phyloP scores from a whole-genome alignment of 2,113 vertebrate species.

The Malurus cyaneus region DNA sequence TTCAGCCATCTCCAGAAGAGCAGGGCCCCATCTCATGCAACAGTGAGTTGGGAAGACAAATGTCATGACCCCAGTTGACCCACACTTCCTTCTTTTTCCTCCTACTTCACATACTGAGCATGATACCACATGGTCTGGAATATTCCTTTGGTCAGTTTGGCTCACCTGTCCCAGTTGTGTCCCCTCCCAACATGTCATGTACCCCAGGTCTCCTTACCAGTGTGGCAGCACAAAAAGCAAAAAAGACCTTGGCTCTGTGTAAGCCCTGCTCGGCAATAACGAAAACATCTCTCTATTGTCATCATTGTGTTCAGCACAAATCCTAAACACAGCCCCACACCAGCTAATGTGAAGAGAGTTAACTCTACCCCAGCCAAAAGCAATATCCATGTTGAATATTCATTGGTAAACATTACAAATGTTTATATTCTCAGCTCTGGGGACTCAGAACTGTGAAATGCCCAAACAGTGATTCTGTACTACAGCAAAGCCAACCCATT shows the following conservation, averaged over 20 bases:
- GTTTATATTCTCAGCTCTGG: neutral
- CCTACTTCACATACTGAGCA: neutral
- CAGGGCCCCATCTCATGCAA: accelerated
- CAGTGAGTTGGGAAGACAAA: neutral
- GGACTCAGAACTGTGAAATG: neutral
- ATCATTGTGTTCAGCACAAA: neutral
- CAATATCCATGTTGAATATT: neutral
- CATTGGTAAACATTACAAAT: neutral
- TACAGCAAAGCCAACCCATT: neutral
- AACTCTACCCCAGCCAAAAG: neutral
- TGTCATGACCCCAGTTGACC: accelerated
- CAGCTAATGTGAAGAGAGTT: neutral
- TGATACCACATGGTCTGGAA: neutral
- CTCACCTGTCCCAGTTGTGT: neutral
- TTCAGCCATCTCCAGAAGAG: neutral
- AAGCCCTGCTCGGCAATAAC: neutral
- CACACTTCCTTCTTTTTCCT: neutral
- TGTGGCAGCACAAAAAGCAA: neutral
- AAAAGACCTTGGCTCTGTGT: neutral
- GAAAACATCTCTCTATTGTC: neutral
- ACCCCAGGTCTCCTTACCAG: accelerated
- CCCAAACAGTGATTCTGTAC: neutral
- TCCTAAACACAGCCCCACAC: neutral
- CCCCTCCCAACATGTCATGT: accelerated
- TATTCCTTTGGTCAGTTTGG: neutral